Percentiles rank a stretch among this genome's conserved stretches.
Conservation (phyloP, 2,888 invertebrate species). For the Panorpa germanica region DNA sequence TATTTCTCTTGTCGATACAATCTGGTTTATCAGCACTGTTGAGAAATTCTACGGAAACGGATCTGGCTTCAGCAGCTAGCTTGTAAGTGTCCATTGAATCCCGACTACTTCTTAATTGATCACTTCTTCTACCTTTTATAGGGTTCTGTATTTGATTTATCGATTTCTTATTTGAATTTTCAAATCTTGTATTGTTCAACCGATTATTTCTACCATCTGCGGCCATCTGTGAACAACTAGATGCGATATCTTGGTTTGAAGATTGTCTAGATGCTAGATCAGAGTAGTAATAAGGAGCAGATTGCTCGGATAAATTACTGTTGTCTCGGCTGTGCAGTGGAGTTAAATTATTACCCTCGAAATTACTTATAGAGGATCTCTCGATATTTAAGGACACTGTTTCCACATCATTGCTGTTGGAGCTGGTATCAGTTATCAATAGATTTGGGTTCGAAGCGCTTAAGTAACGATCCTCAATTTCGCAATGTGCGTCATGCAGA, state of each 20-base stretch:
- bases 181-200: no score
- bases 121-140: slow-evolving; percentile 26
- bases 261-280: slow-evolving; percentile 40
- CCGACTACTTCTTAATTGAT: slow-evolving; percentile 20
- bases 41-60: slow-evolving; percentile 44
- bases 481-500: slow-evolving; percentile 14
- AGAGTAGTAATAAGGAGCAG: slow-evolving; percentile 75
- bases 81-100: slow-evolving; percentile 24
- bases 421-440: no score
- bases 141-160: slow-evolving; percentile 56
- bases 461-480: slow-evolving; percentile 13
- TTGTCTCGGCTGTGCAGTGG: slow-evolving; percentile 41
- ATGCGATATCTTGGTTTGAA: not conserved
- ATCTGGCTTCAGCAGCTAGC: slow-evolving; percentile 35
- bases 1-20: slow-evolving; percentile 49
- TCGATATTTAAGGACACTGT: slow-evolving; percentile 2
- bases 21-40: slow-evolving; percentile 45
- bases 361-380: slow-evolving; percentile 2
- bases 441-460: no score
- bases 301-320: slow-evolving; percentile 37
- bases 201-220: no score
- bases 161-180: no score
- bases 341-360: slow-evolving; percentile 21
- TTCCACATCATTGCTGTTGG: slow-evolving; percentile 14
- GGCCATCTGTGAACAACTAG: not conserved